Conservation (phyloP, 92 coral and sea anemone genomes). For the Paragorgia papillata region DNA sequence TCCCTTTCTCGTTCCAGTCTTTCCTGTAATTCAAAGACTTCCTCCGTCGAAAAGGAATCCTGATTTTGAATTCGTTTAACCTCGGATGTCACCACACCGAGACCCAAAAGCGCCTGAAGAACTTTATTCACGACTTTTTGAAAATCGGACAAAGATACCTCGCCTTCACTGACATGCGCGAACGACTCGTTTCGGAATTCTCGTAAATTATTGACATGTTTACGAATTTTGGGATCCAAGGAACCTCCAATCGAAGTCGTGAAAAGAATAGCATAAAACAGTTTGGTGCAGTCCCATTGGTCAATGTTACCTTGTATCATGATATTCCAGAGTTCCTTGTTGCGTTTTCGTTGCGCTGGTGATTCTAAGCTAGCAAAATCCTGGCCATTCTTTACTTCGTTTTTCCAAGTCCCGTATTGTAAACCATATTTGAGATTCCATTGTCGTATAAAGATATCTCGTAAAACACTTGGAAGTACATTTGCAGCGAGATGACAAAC, state of each 20-base stretch:
- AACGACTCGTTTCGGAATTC: slow-evolving; percentile 32
- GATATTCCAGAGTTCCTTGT: slow-evolving; percentile 8
- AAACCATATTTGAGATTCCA: slow-evolving; percentile 1
- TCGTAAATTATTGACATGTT: slow-evolving; percentile 30
- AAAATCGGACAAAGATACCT: slow-evolving; percentile 28
- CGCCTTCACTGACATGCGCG: slow-evolving; percentile 34
- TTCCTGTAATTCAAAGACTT: slow-evolving; percentile 19
- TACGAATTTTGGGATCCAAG: background rate
- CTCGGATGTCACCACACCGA: background rate
- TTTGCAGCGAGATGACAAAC: slow-evolving; percentile 40
- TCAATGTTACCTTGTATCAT: slow-evolving; percentile 23
- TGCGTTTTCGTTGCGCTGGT: background rate
- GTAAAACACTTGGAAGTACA: slow-evolving; percentile 17
- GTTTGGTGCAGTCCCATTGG: slow-evolving; percentile 31
- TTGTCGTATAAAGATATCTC: slow-evolving; percentile 4
- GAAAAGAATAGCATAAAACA: slow-evolving; percentile 57
- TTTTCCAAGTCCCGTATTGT: slow-evolving; percentile 20
- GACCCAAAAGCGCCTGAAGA: slow-evolving; percentile 28
- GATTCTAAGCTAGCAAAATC: slow-evolving; percentile 37
- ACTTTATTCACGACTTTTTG: slow-evolving; percentile 23
- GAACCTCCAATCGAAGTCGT: slow-evolving; percentile 49
- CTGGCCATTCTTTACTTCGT: slow-evolving; percentile 14
- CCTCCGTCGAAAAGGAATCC: slow-evolving; percentile 25
- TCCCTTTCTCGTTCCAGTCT: slow-evolving; percentile 11
- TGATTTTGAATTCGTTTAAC: slow-evolving; percentile 34